A percentile compares a stretch with the other conserved stretches of the same genome.
These are phyloP conservation scores for Manis crassicaudata DNA, from an alignment of 2,797 vertebrate genomes.

Conservation along the genomic window DNA sequence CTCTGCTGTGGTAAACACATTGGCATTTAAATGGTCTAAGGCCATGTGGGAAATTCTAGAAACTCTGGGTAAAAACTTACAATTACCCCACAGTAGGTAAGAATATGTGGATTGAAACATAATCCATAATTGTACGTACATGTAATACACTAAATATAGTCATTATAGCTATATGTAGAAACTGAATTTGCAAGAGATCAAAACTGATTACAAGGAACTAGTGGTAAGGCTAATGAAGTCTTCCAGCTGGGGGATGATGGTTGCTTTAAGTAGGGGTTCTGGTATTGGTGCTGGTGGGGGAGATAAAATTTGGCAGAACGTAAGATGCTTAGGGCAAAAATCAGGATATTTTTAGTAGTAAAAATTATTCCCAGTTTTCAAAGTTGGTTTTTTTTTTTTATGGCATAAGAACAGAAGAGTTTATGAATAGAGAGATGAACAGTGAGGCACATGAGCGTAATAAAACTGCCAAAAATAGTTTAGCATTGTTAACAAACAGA, in stretches of 20 bases:
- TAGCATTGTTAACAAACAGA: neutral
- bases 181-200: neutral
- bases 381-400: neutral
- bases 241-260: neutral
- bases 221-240: neutral
- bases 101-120: neutral
- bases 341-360: slow-evolving; percentile 8
- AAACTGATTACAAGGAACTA: neutral
- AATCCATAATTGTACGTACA: neutral
- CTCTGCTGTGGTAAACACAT: too few species aligned
- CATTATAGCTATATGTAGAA: neutral
- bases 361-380: neutral
- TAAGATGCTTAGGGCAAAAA: neutral
- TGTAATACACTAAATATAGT: neutral
- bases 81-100: neutral
- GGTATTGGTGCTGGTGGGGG: neutral
- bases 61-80: too few species aligned
- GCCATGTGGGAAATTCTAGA: too few species aligned
- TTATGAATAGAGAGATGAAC: slow-evolving; percentile 4
- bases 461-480: neutral
- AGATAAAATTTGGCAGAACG: neutral
- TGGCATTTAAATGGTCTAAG: too few species aligned
- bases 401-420: neutral
- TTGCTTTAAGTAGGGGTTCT: neutral
- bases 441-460: neutral